These are phyloP conservation scores for Melanotus villosus DNA, from an alignment of 2,888 invertebrate species.

Conservation along the genomic window DNA sequence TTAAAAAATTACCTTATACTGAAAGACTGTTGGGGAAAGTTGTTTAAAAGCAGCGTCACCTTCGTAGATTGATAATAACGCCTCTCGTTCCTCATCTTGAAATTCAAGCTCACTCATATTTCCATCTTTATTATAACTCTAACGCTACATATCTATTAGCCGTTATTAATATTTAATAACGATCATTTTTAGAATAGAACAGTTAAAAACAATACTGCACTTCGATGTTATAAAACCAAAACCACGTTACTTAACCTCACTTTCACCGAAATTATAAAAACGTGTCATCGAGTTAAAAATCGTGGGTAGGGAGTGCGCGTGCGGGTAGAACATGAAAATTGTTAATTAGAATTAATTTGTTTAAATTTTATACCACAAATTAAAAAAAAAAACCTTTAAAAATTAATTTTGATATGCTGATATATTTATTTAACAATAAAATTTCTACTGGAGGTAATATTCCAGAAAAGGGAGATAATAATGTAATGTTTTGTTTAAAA, in stretches of 20 bases:
- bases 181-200: not conserved
- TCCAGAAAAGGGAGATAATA: no score
- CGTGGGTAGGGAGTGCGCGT: no score
- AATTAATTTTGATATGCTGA: no score
- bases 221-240: not conserved
- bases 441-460: no score
- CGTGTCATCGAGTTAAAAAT: not conserved
- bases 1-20: slow-evolving; percentile 87
- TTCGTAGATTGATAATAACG: slow-evolving; percentile 93
- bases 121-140: slow-evolving; percentile 47
- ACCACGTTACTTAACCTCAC: slow-evolving; percentile 18
- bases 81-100: slow-evolving; percentile 92
- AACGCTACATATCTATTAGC: not conserved
- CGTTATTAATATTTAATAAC: not conserved
- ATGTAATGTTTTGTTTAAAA: no score
- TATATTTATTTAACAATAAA: no score
- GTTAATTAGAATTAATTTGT: no score
- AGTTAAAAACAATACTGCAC: not conserved
- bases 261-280: not conserved
- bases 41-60: slow-evolving; percentile 91
- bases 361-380: no score
- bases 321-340: no score
- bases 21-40: slow-evolving; percentile 83
- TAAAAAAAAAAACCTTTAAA: no score
- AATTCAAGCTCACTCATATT: slow-evolving; percentile 76